A percentile compares a stretch with the other conserved stretches of the same genome.
phyloP scores from a whole-genome alignment of 2,888 invertebrate species.

The Pandemis cinnamomeana region DNA sequence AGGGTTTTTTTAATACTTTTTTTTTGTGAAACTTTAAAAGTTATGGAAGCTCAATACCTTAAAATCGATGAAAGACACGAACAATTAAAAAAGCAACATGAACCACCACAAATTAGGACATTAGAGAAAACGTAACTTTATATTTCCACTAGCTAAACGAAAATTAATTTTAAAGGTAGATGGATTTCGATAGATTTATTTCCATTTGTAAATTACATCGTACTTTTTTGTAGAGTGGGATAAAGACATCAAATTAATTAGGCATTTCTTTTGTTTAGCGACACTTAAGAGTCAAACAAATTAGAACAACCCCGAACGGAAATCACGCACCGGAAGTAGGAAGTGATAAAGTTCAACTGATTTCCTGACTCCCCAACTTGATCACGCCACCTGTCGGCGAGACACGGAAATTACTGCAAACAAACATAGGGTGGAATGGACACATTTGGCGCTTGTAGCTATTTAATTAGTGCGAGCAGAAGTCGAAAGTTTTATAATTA shows the following conservation, averaged over 20 bases:
- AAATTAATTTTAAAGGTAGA: too few relatives aligned
- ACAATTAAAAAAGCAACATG: too few relatives aligned
- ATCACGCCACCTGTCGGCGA: constrained; percentile 74
- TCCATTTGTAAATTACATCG: too few relatives aligned
- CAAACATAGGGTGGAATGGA: constrained; percentile 52
- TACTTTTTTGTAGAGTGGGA: too few relatives aligned
- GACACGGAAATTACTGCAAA: constrained; percentile 61
- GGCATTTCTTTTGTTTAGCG: constrained; percentile 14
- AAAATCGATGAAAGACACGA: too few relatives aligned
- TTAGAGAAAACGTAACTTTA: too few relatives aligned
- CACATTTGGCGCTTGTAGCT: constrained; percentile 24
- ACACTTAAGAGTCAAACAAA: constrained; percentile 47
- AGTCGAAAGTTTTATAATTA: neutral
- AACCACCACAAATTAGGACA: too few relatives aligned
- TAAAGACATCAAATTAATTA: neutral
- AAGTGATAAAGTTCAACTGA: constrained; percentile 83
- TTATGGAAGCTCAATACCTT: too few relatives aligned
- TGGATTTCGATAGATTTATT: too few relatives aligned
- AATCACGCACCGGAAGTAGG: constrained; percentile 74
- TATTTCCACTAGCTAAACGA: too few relatives aligned
- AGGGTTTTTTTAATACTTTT: too few relatives aligned
- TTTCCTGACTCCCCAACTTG: constrained; percentile 74
- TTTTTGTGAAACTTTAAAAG: too few relatives aligned
- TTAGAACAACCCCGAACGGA: constrained; percentile 57
- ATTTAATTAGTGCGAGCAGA: constrained; percentile 19